phyloP scores from a whole-genome alignment of 2,888 invertebrate genomes.

The Pyrrhosoma nymphula region DNA sequence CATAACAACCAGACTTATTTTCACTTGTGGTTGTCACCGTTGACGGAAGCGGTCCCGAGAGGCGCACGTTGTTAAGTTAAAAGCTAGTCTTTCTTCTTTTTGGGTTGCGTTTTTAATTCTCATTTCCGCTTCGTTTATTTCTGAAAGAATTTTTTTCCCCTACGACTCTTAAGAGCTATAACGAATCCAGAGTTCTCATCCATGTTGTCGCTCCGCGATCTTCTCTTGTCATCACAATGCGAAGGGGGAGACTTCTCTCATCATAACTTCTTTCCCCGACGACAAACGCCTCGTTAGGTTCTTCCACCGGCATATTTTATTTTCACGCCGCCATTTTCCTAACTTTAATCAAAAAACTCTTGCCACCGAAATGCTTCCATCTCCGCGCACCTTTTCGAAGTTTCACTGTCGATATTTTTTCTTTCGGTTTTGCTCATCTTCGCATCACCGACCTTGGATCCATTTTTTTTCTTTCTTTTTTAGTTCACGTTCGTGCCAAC shows the following conservation, averaged over 20 bases:
- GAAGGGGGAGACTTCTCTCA: neutral
- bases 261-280: neutral
- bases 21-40: neutral
- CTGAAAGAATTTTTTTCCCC: neutral
- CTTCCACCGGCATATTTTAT: neutral
- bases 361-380: neutral
- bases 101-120: neutral
- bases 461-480: neutral
- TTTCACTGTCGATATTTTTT: neutral
- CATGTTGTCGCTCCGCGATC: constrained; percentile 43
- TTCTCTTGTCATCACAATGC: constrained; percentile 17
- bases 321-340: neutral
- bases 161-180: neutral
- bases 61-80: neutral
- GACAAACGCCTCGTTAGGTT: constrained; percentile 27
- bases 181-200: constrained; percentile 37
- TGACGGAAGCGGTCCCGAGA: neutral
- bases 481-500: neutral
- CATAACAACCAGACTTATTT: neutral
- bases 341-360: neutral
- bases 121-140: constrained; percentile 51
- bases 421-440: neutral
- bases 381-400: neutral
- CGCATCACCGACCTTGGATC: neutral
- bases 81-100: neutral